Evolutionary conservation across 2,113 vertebrate genomes (phyloP), one percentile per base, ranked within the genome.

Genomic region (Oncorhynchus mykiss): DNA sequence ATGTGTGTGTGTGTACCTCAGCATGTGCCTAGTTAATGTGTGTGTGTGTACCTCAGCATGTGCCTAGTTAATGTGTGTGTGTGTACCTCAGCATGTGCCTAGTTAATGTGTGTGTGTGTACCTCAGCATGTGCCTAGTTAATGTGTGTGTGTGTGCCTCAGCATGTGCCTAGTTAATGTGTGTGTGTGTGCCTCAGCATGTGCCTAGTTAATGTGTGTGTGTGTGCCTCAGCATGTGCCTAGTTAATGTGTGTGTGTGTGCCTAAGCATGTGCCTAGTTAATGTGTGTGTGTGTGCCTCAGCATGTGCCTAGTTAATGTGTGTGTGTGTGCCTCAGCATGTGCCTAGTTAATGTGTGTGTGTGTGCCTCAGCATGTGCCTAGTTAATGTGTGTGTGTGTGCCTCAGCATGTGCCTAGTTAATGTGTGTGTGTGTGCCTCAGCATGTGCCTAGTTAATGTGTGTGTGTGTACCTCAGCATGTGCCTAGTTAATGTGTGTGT

Each of bases 61-160:
- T 0, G 95, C 29, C 29, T 4, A 29, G 4, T 39, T 6, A 6
- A 1, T 39, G 34, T 39, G 34, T 39, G 34, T 39, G 34, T 39
- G 34, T 39, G 34, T 94, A 98, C 94, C 60, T 96, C 92, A 0
- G 97, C 96, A 0, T 99, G 94, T 0, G 95, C 29, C 29, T 31
- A 31, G 29, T 8, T 7, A 0, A 0, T 39, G 34, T 8, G 34
- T 39, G 34, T 8, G 34, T 2, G 1, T 39, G 34, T 8, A n/a
- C n/a, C n/a, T n/a, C n/a, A n/a, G n/a, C n/a, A n/a, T n/a, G 34
- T 39, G 34, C n/a, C n/a, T n/a, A n/a, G n/a, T n/a, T n/a, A n/a
- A n/a, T 39, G 34, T 39, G 6, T 0, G 6, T 39, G 34, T 8
- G 34, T 39, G 34, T 94, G 98, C 94, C 59, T 96, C 92, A 0